Evolutionary conservation across 2,797 vertebrate genomes (phyloP), one percentile per base, ranked within the genome.

Genomic region (Alectoris magna): DNA sequence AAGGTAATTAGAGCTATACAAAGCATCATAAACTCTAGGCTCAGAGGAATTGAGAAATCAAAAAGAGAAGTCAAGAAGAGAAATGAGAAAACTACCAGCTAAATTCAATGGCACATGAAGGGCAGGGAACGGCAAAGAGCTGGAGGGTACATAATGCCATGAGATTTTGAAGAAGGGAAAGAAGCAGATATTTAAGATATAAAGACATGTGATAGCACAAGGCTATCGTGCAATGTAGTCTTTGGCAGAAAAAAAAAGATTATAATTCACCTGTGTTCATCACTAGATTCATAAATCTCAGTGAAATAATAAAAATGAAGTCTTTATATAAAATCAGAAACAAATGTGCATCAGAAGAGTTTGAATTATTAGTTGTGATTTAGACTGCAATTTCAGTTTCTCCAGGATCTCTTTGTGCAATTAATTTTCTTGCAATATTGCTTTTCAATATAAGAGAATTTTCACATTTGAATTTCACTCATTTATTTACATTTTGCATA

Each of bases 1-100:
- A 83, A 94, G 41, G 63, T 71, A 83, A 92, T 88, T 89, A 95
- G 16, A 87, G 79, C 17, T 36, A 60, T 69, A 56, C 41, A 89
- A 80, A 93, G 67, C 51, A 73, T 13, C 18, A 74, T 81, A 77
- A 90, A 48, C 51, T 83, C 44, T 36, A 60, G 43, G 23, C 60
- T 84, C 68, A 59, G 29, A 27, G 48, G 70, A 94, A 34, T 34
- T 34, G 34, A 34, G 34, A 34, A 34, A 34, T 34, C 34, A 34
- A 34, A 34, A 34, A 34, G 34, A 34, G 34, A 34, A 34, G 34
- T 34, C 34, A 34, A 34, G 34, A 34, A 84, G 64, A 89, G 72
- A 86, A 29, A 55, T 44, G 59, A 55, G 31, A 49, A 41, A 94
- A 88, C 10, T 72, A 6, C 27, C 4, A 51, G 84, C 21, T 80